Conservation (phyloP, 2,888 invertebrate species). For the Caenorhabditis macrosperma region DNA sequence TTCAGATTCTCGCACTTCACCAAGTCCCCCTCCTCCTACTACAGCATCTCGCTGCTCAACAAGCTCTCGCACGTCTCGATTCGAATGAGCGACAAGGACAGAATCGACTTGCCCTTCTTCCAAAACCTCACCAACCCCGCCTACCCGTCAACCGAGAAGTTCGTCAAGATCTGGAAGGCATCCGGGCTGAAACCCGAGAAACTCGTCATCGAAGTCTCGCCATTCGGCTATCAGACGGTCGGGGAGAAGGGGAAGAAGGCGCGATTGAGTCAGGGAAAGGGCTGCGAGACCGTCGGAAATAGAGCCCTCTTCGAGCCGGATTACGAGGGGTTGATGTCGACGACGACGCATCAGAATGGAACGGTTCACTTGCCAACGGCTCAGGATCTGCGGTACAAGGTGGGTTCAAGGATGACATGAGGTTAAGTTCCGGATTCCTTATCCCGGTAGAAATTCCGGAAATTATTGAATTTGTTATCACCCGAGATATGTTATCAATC, state of each 20-base stretch:
- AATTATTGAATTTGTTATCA: too few relatives aligned
- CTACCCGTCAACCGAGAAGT: constrained; percentile 25
- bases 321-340: constrained; percentile 14
- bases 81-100: constrained; percentile 17
- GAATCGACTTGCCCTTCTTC: constrained; percentile 39
- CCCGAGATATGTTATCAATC: too few relatives aligned
- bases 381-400: constrained; percentile 46
- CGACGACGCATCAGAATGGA: constrained; percentile 1
- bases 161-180: constrained; percentile 27
- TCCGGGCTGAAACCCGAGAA: constrained; percentile 47
- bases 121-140: constrained; percentile 2
- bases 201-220: constrained; percentile 54
- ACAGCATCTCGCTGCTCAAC: constrained; percentile 45
- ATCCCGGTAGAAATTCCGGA: too few relatives aligned
- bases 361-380: constrained; percentile 23
- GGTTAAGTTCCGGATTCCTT: too few relatives aligned
- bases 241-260: too few relatives aligned
- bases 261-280: constrained; percentile 20
- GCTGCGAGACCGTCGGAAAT: constrained; percentile 36
- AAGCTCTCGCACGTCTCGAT: constrained; percentile 34
- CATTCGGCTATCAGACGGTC: constrained; percentile 18
- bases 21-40: constrained; percentile 23
- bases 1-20: constrained; percentile 48
- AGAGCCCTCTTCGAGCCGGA: constrained; percentile 18
- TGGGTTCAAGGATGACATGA: too few relatives aligned